These are phyloP conservation scores for Cetonia aurata DNA, from an alignment of 2,888 invertebrate species.

Conservation along the genomic window DNA sequence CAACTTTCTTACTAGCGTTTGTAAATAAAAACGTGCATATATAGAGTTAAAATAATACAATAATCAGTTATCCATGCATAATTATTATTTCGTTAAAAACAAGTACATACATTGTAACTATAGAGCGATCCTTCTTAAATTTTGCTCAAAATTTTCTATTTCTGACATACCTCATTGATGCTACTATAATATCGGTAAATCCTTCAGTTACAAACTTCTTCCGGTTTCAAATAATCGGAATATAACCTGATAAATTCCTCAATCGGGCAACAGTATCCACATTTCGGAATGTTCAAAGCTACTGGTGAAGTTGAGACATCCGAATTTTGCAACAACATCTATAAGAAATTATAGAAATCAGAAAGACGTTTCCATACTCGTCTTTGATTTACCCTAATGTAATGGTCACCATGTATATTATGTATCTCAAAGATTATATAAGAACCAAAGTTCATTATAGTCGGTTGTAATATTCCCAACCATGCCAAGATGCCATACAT, in stretches of 20 bases:
- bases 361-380: background rate
- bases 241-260: conserved; percentile 23
- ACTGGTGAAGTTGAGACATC: conserved; percentile 17
- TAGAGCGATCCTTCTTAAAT: too few relatives aligned
- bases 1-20: too few relatives aligned
- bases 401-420: conserved; percentile 11
- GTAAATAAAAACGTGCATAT: too few relatives aligned
- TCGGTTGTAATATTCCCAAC: conserved; percentile 65
- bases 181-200: background rate
- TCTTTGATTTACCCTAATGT: conserved; percentile 25
- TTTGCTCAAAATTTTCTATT: too few relatives aligned
- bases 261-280: conserved; percentile 36
- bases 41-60: too few relatives aligned
- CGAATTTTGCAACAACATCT: conserved; percentile 36
- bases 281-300: conserved; percentile 22
- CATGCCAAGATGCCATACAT: conserved; percentile 66
- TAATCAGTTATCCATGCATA: too few relatives aligned
- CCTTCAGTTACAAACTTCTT: conserved; percentile 5
- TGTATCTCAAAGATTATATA: conserved; percentile 57
- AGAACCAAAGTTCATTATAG: conserved; percentile 57
- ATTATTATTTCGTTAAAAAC: too few relatives aligned
- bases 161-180: too few relatives aligned
- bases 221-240: conserved; percentile 51
- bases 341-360: conserved; percentile 2
- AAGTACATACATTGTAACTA: too few relatives aligned